phyloP scores from a whole-genome alignment of 2,797 vertebrate species.

The Erethizon dorsatum region DNA sequence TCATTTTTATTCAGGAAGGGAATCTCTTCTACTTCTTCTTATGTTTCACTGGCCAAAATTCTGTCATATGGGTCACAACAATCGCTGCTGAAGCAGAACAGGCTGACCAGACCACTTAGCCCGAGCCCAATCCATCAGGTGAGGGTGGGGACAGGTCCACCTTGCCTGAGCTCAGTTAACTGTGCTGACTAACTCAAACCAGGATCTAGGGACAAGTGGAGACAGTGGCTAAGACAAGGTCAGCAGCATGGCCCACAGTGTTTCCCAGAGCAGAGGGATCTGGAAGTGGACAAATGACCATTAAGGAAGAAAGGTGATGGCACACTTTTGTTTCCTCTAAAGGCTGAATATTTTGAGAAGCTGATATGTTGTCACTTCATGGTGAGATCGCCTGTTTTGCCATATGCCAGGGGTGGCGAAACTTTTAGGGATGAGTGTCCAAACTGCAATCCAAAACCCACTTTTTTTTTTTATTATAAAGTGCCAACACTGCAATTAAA shows the following conservation, averaged over 20 bases:
- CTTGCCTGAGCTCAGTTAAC: not conserved
- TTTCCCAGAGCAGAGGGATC: not conserved
- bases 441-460: not conserved
- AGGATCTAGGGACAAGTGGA: not conserved
- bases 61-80: not conserved
- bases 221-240: not conserved
- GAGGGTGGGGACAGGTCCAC: not conserved
- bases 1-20: not conserved
- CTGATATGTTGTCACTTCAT: not conserved
- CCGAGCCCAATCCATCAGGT: not conserved
- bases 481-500: not conserved
- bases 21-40: not conserved
- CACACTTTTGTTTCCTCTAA: not conserved
- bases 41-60: not conserved
- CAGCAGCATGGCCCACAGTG: not conserved
- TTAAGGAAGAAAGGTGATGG: not conserved
- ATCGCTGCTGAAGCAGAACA: not conserved
- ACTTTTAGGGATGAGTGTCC: not conserved
- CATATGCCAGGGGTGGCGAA: not conserved
- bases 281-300: not conserved
- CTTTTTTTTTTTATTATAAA: not conserved
- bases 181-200: not conserved
- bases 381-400: not conserved
- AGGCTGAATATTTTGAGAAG: not conserved
- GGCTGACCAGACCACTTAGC: not conserved